Evolutionary conservation across 2,797 vertebrate genomes (phyloP).

Genomic region (Pangasius krempfi): DNA sequence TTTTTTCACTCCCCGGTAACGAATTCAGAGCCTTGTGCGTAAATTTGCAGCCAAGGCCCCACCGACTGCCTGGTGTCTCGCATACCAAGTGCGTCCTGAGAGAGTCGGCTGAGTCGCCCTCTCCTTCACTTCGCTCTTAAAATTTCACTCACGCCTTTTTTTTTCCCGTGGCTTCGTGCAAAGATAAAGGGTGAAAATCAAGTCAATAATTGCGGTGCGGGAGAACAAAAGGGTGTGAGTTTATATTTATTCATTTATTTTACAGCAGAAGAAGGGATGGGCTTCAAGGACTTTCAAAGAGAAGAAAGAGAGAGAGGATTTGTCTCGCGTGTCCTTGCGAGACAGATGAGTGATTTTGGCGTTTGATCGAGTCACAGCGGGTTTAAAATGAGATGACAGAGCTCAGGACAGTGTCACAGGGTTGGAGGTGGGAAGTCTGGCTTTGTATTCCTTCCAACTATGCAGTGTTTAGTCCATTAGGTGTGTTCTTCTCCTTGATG

Average conservation of each 20-base stretch:
- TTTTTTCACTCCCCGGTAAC: slow-evolving; percentile 56
- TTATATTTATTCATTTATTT: slow-evolving; percentile 75
- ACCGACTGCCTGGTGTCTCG: slow-evolving; percentile 63
- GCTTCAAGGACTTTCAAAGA: slow-evolving; percentile 68
- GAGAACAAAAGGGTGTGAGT: slow-evolving; percentile 64
- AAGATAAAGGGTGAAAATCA: slow-evolving; percentile 72
- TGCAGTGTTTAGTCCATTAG: not conserved
- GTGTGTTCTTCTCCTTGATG: too few relatives aligned
- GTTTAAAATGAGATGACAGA: slow-evolving; percentile 25
- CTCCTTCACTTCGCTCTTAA: slow-evolving; percentile 64
- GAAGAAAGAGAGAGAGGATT: slow-evolving; percentile 55
- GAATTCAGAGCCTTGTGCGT: slow-evolving; percentile 71
- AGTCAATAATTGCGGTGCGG: slow-evolving; percentile 66
- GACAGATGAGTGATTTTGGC: slow-evolving; percentile 47
- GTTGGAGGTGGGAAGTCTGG: not conserved
- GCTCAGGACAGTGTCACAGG: slow-evolving; percentile 33
- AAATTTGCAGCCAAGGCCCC: slow-evolving; percentile 67
- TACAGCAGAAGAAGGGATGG: slow-evolving; percentile 66
- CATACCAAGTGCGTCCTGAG: slow-evolving; percentile 77
- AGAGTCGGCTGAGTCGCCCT: slow-evolving; percentile 35
- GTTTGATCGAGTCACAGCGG: slow-evolving; percentile 38
- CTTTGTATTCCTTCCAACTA: not conserved
- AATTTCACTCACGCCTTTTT: slow-evolving; percentile 66
- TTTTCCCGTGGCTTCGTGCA: slow-evolving; percentile 49
- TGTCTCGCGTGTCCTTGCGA: slow-evolving; percentile 63